phyloP scores from a whole-genome alignment of 2,797 vertebrate species.

The Cuniculus paca region DNA sequence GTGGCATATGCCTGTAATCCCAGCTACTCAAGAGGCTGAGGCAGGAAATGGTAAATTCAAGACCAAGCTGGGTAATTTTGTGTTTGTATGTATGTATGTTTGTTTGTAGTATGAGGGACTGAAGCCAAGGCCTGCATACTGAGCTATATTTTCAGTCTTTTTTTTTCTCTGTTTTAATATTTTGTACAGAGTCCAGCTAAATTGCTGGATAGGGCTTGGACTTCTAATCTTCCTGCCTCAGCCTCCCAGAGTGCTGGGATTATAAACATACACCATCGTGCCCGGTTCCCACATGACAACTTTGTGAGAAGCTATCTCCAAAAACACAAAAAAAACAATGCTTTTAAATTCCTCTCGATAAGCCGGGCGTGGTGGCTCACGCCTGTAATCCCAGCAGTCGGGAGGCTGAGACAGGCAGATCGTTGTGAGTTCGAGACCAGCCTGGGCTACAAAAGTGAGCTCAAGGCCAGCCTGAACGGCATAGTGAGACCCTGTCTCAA shows the following conservation, averaged over 20 bases:
- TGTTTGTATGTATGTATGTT: background rate
- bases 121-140: background rate
- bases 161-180: background rate
- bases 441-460: too few species aligned
- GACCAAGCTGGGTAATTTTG: background rate
- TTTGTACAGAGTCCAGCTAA: background rate
- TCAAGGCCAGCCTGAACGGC: too few species aligned
- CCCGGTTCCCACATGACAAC: background rate
- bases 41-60: background rate
- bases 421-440: too few species aligned
- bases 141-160: background rate
- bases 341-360: background rate
- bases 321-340: background rate
- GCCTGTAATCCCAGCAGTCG: too few species aligned
- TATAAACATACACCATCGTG: background rate
- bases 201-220: background rate
- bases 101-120: background rate
- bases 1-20: background rate
- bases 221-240: background rate
- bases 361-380: too few species aligned
- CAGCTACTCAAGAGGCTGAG: background rate
- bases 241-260: background rate
- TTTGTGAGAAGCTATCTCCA: background rate
- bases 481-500: too few species aligned
- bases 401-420: too few species aligned